Base-by-base conservation (phyloP, 2,888 invertebrate genomes). In the Leptothorax acervorum region DNA sequence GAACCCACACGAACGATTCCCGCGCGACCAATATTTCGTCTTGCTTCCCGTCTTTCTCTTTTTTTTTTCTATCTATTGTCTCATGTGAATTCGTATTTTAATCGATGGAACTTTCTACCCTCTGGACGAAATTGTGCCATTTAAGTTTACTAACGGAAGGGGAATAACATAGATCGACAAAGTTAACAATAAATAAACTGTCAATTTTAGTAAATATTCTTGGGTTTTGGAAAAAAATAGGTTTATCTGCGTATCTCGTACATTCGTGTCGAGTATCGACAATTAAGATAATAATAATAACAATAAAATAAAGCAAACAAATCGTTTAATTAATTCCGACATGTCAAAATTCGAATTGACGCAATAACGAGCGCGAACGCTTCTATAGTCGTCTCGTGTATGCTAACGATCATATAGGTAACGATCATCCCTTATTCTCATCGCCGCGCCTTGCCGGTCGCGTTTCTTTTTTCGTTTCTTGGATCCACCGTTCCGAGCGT, bases 391-490 rank as follows among this genome's bases (percentile, higher is more conserved):
- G 2, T 23, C 15, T 35, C 15, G 11, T 6, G 11, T 18, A 51
- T 71, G 35, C 71, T 60, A 60, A 71, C 28, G 57, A 60, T 23
- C 23, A 23, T 35, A 35, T 11, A 70, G 79, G 28, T 62, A 48
- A 73, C 60, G 60, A 60, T 62, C 71, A 48, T 60, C 60, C 71
- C 45, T 60, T 60, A 57, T 74, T 74, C 55, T 42, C 63, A 28
- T 53, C 62, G 15, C 1, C 55, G 18, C 28, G 35, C n/a, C 42
- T 73, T 28, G 28, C 15, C 15, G n/a, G 39, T 42, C 57, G 60
- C 60, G 73, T 51, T 71, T 62, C 60, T 60, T 62, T 71, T 70
- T 55, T 42, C 62, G 28, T 68, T 79, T 79, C 71, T 73, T 48
- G 60, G 48, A 71, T 78, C 66, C 66, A 55, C 42, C 35, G 6